A percentile compares a stretch with the other conserved stretches of the same genome.
These are phyloP conservation scores for Clepsis dumicolana DNA, from an alignment of 2,888 invertebrate species.

Conservation along the genomic window DNA sequence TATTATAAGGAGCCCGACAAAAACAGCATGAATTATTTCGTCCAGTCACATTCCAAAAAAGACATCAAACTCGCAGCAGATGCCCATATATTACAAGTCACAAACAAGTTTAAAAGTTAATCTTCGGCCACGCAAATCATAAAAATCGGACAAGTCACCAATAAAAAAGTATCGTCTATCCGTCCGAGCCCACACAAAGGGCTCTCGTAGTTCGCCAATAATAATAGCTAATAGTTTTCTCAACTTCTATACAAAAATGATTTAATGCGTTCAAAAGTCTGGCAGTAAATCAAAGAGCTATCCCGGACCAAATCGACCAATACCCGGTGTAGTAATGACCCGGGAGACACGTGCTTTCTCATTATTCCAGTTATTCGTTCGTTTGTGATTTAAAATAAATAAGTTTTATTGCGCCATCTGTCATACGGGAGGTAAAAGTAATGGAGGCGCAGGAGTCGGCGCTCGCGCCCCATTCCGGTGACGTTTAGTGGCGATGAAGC, in stretches of 20 bases:
- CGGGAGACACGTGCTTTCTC: conserved; percentile 78
- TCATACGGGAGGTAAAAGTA: conserved; percentile 80
- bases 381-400: conserved; percentile 81
- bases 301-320: conserved; percentile 68
- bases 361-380: conserved; percentile 74
- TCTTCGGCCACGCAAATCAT: conserved; percentile 74
- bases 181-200: conserved; percentile 69
- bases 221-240: conserved; percentile 85
- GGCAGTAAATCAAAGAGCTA: conserved; percentile 80
- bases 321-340: conserved; percentile 69
- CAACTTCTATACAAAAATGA: conserved; percentile 82
- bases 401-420: conserved; percentile 83
- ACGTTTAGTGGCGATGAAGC: conserved; percentile 78
- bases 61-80: conserved; percentile 56
- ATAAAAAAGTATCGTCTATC: conserved; percentile 67
- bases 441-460: conserved; percentile 72
- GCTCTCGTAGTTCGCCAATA: conserved; percentile 76
- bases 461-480: conserved; percentile 64
- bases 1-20: background rate
- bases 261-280: conserved; percentile 82
- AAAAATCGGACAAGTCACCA: conserved; percentile 63
- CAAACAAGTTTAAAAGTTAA: conserved; percentile 54
- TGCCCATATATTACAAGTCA: conserved; percentile 57
- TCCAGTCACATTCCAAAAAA: conserved; percentile 52
- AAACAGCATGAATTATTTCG: conserved; percentile 26